phyloP scores from a whole-genome alignment of 2,888 invertebrate genomes.

The Diarsia rubi region DNA sequence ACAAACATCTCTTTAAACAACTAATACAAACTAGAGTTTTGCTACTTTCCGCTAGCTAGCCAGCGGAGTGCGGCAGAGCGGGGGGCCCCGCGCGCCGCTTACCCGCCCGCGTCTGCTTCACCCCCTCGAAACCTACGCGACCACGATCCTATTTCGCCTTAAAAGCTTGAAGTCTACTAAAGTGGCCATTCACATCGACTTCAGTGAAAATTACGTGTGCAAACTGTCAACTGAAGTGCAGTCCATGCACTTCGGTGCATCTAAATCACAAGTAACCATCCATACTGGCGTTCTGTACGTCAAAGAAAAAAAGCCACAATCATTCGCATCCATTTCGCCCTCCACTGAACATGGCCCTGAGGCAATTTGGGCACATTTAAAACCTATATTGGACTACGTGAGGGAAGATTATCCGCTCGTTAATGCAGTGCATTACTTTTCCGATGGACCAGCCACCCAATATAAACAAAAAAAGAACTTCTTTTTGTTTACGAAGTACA shows the following conservation, averaged over 20 bases:
- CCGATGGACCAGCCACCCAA: not conserved
- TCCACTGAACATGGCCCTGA: no score
- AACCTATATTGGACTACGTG: no score
- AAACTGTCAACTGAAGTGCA: constrained; percentile 1
- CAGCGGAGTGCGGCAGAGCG: no score
- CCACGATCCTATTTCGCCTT: no score
- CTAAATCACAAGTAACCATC: constrained; percentile 1
- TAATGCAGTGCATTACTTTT: constrained; percentile 5
- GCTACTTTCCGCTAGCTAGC: no score
- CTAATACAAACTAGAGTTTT: no score
- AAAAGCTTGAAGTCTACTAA: not conserved
- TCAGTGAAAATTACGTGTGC: constrained; percentile 2
- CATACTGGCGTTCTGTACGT: constrained; percentile 4
- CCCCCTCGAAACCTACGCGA: no score
- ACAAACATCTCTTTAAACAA: no score
- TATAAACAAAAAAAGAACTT: not conserved
- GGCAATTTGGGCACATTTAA: no score
- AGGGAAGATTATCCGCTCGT: not conserved
- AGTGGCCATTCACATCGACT: not conserved
- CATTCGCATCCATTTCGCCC: not conserved
- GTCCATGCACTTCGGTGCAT: not conserved
- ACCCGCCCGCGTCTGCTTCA: no score
- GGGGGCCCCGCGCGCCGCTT: no score
- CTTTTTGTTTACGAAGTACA: constrained; percentile 1
- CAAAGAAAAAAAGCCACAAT: constrained; percentile 6